These are phyloP conservation scores for Monoplex corrugatus DNA, from an alignment of 2,888 invertebrate species.

Conservation along the genomic window DNA sequence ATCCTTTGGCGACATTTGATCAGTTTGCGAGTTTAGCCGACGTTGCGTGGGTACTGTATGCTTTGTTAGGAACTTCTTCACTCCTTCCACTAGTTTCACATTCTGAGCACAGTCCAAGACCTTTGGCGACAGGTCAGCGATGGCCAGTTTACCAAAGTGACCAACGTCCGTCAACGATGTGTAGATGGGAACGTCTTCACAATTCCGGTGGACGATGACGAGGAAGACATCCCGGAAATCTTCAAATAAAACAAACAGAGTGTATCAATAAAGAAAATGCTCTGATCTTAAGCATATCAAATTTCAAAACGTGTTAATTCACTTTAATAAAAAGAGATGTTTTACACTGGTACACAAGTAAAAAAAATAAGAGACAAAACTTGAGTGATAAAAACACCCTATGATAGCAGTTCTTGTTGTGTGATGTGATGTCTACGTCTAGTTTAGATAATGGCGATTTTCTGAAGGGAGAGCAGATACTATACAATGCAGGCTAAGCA, in stretches of 20 bases:
- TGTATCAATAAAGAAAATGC: neutral
- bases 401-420: no score
- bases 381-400: no score
- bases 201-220: neutral
- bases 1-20: no score
- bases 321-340: no score
- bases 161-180: neutral
- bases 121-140: neutral
- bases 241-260: neutral
- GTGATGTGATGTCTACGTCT: no score
- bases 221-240: neutral
- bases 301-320: neutral
- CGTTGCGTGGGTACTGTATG: neutral
- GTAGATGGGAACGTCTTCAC: neutral
- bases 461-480: no score
- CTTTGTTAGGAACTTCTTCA: slow-evolving; percentile 17
- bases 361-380: no score
- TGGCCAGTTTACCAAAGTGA: neutral
- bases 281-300: neutral
- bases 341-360: no score
- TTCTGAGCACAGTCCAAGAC: neutral
- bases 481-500: no score
- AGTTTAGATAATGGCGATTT: no score
- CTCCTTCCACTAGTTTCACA: neutral
- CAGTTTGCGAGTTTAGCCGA: neutral